phyloP scores from a whole-genome alignment of 2,113 vertebrate genomes.

The Prionailurus viverrinus region DNA sequence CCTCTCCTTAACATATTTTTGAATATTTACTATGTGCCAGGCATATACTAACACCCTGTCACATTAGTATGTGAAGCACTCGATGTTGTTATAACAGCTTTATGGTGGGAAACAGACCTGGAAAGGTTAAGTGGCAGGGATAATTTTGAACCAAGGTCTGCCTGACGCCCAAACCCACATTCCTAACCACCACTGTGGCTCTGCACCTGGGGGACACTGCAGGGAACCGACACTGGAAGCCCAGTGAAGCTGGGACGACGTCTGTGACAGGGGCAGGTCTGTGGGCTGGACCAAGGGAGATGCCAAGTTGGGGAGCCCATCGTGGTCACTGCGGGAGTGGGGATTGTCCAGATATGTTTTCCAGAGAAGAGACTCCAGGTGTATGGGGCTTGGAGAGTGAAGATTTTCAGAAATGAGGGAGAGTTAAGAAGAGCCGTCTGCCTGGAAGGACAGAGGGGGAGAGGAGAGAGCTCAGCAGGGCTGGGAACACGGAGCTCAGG shows the following conservation, averaged over 20 bases:
- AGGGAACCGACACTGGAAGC: neutral
- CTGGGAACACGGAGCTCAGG: neutral
- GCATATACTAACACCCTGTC: neutral
- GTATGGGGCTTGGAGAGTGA: neutral
- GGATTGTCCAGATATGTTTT: neutral
- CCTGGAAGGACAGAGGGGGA: neutral
- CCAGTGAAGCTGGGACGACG: neutral
- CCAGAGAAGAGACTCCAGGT: neutral
- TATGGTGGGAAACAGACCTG: neutral
- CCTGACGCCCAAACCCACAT: neutral
- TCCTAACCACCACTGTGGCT: neutral
- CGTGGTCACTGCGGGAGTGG: neutral
- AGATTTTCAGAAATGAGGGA: neutral
- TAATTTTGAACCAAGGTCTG: neutral
- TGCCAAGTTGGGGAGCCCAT: neutral
- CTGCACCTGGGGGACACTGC: neutral
- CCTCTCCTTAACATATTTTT: neutral
- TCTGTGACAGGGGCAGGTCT: neutral
- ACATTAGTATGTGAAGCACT: neutral
- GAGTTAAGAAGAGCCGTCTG: neutral
- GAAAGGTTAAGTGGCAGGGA: neutral
- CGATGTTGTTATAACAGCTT: neutral
- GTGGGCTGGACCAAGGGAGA: neutral
- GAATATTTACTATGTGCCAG: neutral
- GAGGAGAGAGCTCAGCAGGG: neutral